Percentiles rank a stretch among this genome's conserved stretches.
Evolutionary conservation across 2,888 invertebrate species (phyloP).

Genomic region (Diarsia mendica): DNA sequence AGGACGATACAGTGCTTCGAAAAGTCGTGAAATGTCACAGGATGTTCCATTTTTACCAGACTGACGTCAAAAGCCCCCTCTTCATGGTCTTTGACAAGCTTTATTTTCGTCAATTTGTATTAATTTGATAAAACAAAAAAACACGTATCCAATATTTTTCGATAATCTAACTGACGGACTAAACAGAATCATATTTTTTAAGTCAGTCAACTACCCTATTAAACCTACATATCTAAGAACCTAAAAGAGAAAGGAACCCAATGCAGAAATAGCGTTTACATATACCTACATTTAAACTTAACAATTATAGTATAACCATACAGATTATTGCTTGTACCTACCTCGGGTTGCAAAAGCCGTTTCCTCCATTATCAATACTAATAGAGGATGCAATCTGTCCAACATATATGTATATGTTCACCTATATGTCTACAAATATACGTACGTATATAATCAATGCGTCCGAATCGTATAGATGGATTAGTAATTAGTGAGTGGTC

Average conservation of each 20-base stretch:
- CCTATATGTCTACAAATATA: not conserved
- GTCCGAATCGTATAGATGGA: slow-evolving; percentile 39
- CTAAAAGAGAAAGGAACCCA: not conserved
- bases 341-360: slow-evolving; percentile 15
- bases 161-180: too few relatives aligned
- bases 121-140: too few relatives aligned
- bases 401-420: not conserved
- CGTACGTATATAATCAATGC: slow-evolving; percentile 29
- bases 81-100: too few relatives aligned
- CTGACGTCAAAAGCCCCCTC: too few relatives aligned
- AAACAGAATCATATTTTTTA: too few relatives aligned
- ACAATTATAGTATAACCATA: not conserved
- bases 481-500: slow-evolving; percentile 59
- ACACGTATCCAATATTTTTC: too few relatives aligned
- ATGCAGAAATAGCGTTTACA: not conserved
- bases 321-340: slow-evolving; percentile 8
- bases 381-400: slow-evolving; percentile 52
- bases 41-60: too few relatives aligned
- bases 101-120: too few relatives aligned
- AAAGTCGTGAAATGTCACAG: too few relatives aligned
- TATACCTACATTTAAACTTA: not conserved
- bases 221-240: not conserved
- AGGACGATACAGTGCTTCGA: too few relatives aligned
- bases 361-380: slow-evolving; percentile 31
- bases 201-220: too few relatives aligned